A percentile compares a stretch with the other conserved stretches of the same genome.
Evolutionary conservation across 2,113 vertebrate species (phyloP).

Genomic region (Semnopithecus entellus): DNA sequence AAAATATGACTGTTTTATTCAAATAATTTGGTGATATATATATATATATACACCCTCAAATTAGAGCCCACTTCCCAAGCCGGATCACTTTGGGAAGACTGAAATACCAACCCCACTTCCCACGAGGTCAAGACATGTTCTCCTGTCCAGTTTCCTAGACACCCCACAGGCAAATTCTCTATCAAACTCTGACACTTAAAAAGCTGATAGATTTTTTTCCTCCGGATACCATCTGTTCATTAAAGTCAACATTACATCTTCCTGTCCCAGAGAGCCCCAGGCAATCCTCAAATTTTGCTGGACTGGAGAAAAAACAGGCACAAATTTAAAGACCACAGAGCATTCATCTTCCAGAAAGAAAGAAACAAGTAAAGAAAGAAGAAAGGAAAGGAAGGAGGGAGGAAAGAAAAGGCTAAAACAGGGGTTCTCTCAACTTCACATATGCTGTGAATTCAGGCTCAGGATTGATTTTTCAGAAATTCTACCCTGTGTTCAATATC

Average conservation of each 20-base stretch:
- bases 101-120: neutral
- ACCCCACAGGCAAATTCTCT: conserved; percentile 25
- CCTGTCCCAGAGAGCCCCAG: conserved; percentile 16
- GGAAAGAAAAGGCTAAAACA: neutral
- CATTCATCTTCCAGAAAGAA: neutral
- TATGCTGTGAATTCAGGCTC: fast-evolving
- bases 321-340: conserved; percentile 22
- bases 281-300: conserved; percentile 38
- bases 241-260: conserved; percentile 44
- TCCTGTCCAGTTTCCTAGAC: neutral
- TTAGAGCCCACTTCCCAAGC: neutral
- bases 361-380: no score
- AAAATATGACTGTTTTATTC: neutral
- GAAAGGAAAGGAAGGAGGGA: fast-evolving
- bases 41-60: neutral
- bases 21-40: neutral
- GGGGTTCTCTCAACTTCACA: neutral
- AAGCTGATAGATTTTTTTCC: neutral
- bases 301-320: conserved; percentile 24
- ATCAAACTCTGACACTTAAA: conserved; percentile 22
- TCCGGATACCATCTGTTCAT: conserved; percentile 47
- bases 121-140: neutral
- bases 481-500: fast-evolving
- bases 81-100: neutral
- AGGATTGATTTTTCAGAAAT: neutral